Conservation (phyloP, 2,888 invertebrate genomes). For the Trilocha varians region DNA sequence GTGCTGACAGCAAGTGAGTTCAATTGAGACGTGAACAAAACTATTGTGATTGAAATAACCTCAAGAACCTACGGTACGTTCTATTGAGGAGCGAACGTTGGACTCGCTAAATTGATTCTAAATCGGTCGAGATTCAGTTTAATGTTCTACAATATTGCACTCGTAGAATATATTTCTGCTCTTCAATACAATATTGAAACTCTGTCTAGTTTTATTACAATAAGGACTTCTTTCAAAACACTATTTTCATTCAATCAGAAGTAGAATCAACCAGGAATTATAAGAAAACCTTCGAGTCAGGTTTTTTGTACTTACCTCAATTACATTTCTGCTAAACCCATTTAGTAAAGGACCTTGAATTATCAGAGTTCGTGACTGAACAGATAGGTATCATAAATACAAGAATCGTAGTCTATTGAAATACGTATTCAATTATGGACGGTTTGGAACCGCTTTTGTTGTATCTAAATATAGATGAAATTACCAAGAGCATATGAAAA, state of each 20-base stretch:
- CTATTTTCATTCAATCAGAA: not conserved
- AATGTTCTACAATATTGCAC: slow-evolving; percentile 2
- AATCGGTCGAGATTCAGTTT: slow-evolving; percentile 16
- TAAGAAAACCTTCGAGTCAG: not conserved
- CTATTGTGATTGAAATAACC: slow-evolving; percentile 37
- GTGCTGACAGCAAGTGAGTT: slow-evolving; percentile 34
- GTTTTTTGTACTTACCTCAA: slow-evolving; percentile 18
- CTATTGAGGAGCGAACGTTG: slow-evolving; percentile 29
- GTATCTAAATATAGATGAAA: slow-evolving; percentile 22
- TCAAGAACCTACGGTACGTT: slow-evolving; percentile 18
- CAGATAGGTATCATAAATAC: slow-evolving; percentile 30
- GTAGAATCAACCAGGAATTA: slow-evolving; percentile 4
- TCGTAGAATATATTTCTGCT: not conserved
- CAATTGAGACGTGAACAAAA: slow-evolving; percentile 52
- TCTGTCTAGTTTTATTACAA: not conserved
- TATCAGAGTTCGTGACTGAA: slow-evolving; percentile 41
- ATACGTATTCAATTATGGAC: slow-evolving; percentile 44
- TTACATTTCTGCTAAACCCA: slow-evolving; percentile 41
- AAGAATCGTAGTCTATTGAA: slow-evolving; percentile 29
- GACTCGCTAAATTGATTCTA: slow-evolving; percentile 25
- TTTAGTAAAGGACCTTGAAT: slow-evolving; percentile 41
- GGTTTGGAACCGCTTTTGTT: slow-evolving; percentile 25
- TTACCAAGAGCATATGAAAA: not conserved
- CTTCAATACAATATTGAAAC: not conserved
- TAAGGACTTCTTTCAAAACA: no score